Percentiles rank a stretch among this genome's conserved stretches.
These are phyloP conservation scores for Microtus ochrogaster DNA, from an alignment of 2,113 vertebrate species.

Conservation along the genomic window DNA sequence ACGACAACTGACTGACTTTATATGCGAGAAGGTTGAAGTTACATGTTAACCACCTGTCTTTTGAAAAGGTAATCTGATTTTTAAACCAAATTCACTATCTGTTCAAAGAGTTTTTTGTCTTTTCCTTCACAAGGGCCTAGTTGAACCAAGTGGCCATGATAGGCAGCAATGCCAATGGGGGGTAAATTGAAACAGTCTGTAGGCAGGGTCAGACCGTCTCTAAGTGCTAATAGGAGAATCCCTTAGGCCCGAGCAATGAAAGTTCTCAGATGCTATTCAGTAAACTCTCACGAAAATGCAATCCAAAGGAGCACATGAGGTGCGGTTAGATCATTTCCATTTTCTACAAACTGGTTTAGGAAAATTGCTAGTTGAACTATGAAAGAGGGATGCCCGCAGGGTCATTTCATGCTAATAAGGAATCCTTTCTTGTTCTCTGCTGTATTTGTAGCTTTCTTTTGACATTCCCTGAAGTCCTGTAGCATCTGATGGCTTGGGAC, in stretches of 20 bases:
- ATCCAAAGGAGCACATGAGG: neutral
- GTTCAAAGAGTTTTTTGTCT: conserved; percentile 17
- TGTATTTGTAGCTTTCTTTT: conserved; percentile 20
- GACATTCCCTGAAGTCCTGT: neutral
- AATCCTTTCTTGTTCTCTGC: neutral
- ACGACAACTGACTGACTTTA: conserved; percentile 39
- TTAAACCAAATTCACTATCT: conserved; percentile 44
- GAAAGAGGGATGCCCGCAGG: neutral
- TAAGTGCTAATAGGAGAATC: conserved; percentile 28
- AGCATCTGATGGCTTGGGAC: neutral
- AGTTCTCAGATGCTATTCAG: conserved; percentile 56
- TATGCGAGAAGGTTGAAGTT: neutral
- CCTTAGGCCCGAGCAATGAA: neutral
- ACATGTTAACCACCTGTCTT: neutral
- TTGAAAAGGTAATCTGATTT: conserved; percentile 40
- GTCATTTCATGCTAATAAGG: conserved; percentile 5
- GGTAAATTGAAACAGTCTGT: conserved; percentile 46
- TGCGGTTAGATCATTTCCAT: neutral
- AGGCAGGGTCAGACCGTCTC: neutral
- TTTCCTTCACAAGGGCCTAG: neutral
- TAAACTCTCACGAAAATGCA: neutral
- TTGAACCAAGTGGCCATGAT: neutral
- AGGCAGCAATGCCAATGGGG: neutral
- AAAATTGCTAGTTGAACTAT: neutral
- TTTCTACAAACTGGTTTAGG: conserved; percentile 53